Evolutionary conservation across 2,113 vertebrate genomes (phyloP), one percentile per base, ranked within the genome.

Genomic region (Rhineura floridana): DNA sequence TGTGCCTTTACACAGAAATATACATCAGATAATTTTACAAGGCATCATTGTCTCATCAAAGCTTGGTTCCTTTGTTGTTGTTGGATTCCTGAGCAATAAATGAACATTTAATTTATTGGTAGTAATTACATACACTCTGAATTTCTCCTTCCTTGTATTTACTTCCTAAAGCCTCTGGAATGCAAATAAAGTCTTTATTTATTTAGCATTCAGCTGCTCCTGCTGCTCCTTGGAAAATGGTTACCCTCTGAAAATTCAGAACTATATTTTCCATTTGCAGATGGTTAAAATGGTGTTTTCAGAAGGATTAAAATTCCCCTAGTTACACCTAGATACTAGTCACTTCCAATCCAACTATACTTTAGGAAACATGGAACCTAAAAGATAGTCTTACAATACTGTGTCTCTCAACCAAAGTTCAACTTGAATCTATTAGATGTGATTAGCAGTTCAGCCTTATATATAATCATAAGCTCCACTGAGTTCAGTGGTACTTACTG

Each of bases 181-280:
- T 73, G 67, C 82, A 80, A 94, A 94, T 80, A 85, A 11, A 42
- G 25, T 90, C 78, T 87, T 91, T 93, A 88, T 93, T 92, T 94
- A 87, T 77, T 87, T 84, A 79, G 55, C 19, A 81, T 91, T 95
- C 75, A 87, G 91, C 91, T 93, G 82, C 81, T 93, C 67, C 30
- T 52, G 23, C 46, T 91, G 28, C 85, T 91, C 86, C 63, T 87
- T 93, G 67, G 55, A 78, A 62, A 84, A 48, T 82, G 65, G 83
- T 42, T 89, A 87, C 88, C 21, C 33, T 36, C 76, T 72, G 15
- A 2, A 91, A 82, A 72, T 39, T 80, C 11, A 73, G 30, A 87
- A 72, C 28, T 23, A 67, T 1, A 9, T 50, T 80, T 80, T 85
- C 55, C 72, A 42, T 80, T 17, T 83, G 33, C 0, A 23, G 73